phyloP scores from a whole-genome alignment of 2,797 vertebrate species.

The Gila robusta region DNA sequence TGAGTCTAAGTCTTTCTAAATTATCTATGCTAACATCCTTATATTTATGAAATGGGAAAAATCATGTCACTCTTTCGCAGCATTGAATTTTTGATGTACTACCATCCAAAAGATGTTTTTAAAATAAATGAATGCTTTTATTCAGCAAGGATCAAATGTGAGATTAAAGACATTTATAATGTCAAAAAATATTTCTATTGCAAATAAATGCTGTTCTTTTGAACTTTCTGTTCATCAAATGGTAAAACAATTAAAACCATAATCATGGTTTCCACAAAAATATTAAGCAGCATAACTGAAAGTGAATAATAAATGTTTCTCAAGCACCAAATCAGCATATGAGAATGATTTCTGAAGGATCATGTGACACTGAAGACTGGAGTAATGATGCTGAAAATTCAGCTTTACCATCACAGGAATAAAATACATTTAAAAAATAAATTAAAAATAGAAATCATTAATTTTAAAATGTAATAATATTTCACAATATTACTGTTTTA shows the following conservation, averaged over 20 bases:
- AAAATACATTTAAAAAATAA: neutral
- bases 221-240: neutral
- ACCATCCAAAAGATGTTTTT: neutral
- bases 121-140: neutral
- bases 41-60: neutral
- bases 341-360: neutral
- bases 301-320: neutral
- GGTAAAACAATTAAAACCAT: neutral
- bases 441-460: neutral
- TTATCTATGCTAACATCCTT: neutral
- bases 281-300: neutral
- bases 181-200: neutral
- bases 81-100: neutral
- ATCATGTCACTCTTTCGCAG: neutral
- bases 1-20: neutral
- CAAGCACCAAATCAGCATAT: neutral
- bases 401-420: neutral
- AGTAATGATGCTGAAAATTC: neutral
- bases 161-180: neutral
- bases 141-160: neutral
- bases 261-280: neutral
- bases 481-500: neutral
- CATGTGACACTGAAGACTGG: neutral
- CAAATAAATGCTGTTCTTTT: neutral
- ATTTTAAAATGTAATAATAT: neutral